These are phyloP conservation scores for Ephestia elutella DNA, from an alignment of 1,140 invertebrate genomes.

Conservation along the genomic window DNA sequence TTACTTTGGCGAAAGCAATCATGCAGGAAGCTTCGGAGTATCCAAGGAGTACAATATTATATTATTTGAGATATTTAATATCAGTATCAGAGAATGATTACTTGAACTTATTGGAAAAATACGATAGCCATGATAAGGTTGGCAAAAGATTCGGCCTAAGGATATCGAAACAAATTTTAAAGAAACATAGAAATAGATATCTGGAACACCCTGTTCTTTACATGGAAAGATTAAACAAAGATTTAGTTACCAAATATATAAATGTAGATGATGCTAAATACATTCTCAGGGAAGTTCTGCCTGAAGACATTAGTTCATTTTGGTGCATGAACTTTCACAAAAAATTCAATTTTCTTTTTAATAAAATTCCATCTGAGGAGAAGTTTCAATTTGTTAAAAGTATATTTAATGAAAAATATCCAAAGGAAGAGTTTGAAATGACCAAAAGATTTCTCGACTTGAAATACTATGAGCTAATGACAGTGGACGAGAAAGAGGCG, in stretches of 20 bases:
- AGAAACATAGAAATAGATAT: slow-evolving; percentile 18
- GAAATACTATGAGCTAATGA: slow-evolving; percentile 38
- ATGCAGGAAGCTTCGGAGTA: slow-evolving; percentile 6
- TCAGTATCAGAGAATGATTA: slow-evolving; percentile 22
- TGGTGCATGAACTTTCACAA: slow-evolving; percentile 33
- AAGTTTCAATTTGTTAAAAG: slow-evolving; percentile 39
- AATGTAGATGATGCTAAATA: slow-evolving; percentile 12
- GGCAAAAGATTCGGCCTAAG: slow-evolving; percentile 6
- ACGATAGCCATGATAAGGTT: neutral
- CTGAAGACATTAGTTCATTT: slow-evolving; percentile 33
- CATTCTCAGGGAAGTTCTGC: neutral
- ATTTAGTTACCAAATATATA: slow-evolving; percentile 15
- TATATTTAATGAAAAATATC: slow-evolving; percentile 37
- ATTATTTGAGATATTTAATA: slow-evolving; percentile 23
- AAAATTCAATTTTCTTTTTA: slow-evolving; percentile 28
- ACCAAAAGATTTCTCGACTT: slow-evolving; percentile 30
- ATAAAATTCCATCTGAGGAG: slow-evolving; percentile 34
- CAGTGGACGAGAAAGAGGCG: slow-evolving; percentile 32
- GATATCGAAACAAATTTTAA: slow-evolving; percentile 15
- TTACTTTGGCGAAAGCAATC: slow-evolving; percentile 19
- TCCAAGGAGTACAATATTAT: neutral
- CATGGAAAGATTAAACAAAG: slow-evolving; percentile 10
- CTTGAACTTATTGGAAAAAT: slow-evolving; percentile 28
- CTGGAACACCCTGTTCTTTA: slow-evolving; percentile 10
- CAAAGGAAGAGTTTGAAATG: slow-evolving; percentile 42